These are phyloP conservation scores for Chaenocephalus aceratus DNA, from an alignment of 2,113 vertebrate species.

Conservation along the genomic window DNA sequence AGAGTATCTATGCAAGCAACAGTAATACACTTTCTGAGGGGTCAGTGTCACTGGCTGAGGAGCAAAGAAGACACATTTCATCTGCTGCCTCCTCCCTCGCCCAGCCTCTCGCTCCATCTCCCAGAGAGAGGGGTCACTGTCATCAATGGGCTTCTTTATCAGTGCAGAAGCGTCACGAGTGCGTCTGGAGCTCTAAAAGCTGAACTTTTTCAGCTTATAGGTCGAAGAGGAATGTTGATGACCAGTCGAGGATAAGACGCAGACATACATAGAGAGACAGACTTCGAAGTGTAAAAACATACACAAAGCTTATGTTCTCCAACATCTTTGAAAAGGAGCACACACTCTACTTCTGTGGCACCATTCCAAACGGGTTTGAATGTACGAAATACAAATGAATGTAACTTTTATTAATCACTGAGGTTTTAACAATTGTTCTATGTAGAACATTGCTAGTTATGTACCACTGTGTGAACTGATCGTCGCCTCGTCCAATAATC, in stretches of 20 bases:
- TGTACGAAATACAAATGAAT: background rate
- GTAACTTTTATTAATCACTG: background rate
- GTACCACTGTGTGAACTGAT: constrained; percentile 17
- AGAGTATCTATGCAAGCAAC: constrained; percentile 25
- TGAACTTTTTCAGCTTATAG: constrained; percentile 53
- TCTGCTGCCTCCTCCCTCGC: constrained; percentile 37
- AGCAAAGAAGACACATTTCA: constrained; percentile 61
- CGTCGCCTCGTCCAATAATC: constrained; percentile 26
- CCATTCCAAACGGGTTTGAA: no score
- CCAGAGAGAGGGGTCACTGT: constrained; percentile 60
- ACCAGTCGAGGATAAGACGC: constrained; percentile 18
- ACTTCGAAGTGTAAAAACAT: background rate
- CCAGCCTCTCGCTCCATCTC: constrained; percentile 38
- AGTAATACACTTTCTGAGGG: constrained; percentile 50
- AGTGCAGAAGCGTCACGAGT: constrained; percentile 56
- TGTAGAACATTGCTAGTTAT: background rate
- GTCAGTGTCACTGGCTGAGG: constrained; percentile 43
- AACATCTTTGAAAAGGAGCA: background rate
- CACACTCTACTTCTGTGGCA: background rate
- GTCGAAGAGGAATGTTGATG: constrained; percentile 46
- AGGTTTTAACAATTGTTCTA: background rate
- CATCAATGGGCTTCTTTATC: constrained; percentile 75
- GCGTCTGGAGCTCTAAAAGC: constrained; percentile 57
- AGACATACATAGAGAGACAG: background rate
- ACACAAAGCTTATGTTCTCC: constrained; percentile 4